Evolutionary conservation across 2,797 vertebrate genomes (phyloP).

Genomic region (Syngnathus acus): DNA sequence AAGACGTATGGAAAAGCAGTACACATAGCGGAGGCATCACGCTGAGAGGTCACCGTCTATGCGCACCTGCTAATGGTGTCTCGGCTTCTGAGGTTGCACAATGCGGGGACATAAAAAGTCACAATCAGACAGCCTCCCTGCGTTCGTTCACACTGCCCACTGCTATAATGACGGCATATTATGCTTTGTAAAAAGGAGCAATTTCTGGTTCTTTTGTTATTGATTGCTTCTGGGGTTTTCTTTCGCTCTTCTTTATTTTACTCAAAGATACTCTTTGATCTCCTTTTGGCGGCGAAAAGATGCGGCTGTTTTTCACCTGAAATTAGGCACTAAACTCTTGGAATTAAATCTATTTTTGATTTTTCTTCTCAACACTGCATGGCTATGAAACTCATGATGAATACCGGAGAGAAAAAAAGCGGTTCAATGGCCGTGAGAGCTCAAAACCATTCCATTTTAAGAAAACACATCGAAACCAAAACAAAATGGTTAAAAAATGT

Average conservation of each 20-base stretch:
- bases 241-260: neutral
- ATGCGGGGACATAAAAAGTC: conserved; percentile 14
- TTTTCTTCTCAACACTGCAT: neutral
- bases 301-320: neutral
- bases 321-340: neutral
- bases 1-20: conserved; percentile 21
- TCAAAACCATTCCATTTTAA: neutral
- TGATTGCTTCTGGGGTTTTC: conserved; percentile 4
- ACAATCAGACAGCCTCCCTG: neutral
- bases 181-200: conserved; percentile 3
- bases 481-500: neutral
- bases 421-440: neutral
- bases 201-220: conserved; percentile 8
- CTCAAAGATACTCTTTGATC: neutral
- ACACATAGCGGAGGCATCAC: conserved; percentile 6
- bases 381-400: conserved; percentile 1
- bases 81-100: conserved; percentile 20
- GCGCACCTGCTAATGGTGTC: conserved; percentile 8
- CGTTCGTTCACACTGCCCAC: conserved; percentile 7
- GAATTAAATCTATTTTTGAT: conserved; percentile 13
- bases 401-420: conserved; percentile 9
- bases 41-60: conserved; percentile 27
- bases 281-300: neutral
- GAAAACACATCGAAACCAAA: neutral
- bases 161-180: neutral